These are phyloP conservation scores for Myocastor coypus DNA, from an alignment of 2,113 vertebrate species.

Conservation along the genomic window DNA sequence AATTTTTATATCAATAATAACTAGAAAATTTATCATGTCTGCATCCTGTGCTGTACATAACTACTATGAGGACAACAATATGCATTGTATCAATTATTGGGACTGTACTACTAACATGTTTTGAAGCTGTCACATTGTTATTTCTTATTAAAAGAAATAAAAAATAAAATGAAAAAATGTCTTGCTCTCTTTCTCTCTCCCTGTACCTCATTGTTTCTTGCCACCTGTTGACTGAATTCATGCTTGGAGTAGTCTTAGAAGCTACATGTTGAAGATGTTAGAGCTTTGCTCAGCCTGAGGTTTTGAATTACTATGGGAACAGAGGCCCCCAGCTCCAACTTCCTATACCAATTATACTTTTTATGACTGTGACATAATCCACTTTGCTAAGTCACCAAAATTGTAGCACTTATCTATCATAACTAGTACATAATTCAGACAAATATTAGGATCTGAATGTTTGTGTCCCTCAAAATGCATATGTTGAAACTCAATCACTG, in stretches of 20 bases:
- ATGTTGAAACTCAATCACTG: background rate
- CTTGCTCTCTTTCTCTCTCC: slow-evolving; percentile 4
- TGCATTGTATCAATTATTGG: too few relatives aligned
- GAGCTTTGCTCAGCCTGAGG: background rate
- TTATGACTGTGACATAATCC: slow-evolving; percentile 48
- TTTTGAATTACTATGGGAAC: background rate
- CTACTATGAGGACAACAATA: too few relatives aligned
- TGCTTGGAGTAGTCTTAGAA: slow-evolving; percentile 44
- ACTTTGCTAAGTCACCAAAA: slow-evolving; percentile 27
- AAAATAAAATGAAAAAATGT: background rate
- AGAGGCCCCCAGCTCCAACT: background rate
- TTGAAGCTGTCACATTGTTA: too few relatives aligned
- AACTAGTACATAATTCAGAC: background rate
- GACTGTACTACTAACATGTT: too few relatives aligned
- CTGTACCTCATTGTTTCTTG: background rate
- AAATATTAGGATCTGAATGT: background rate
- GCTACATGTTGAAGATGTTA: slow-evolving; percentile 9
- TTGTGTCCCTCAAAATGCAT: background rate
- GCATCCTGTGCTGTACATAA: too few relatives aligned
- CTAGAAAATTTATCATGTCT: too few relatives aligned
- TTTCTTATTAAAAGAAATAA: too few relatives aligned
- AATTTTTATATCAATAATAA: too few relatives aligned
- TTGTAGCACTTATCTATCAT: slow-evolving; percentile 3
- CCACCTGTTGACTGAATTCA: slow-evolving; percentile 21
- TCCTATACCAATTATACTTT: background rate